phyloP scores from a whole-genome alignment of 1,140 invertebrate genomes.

The Eueides isabella region DNA sequence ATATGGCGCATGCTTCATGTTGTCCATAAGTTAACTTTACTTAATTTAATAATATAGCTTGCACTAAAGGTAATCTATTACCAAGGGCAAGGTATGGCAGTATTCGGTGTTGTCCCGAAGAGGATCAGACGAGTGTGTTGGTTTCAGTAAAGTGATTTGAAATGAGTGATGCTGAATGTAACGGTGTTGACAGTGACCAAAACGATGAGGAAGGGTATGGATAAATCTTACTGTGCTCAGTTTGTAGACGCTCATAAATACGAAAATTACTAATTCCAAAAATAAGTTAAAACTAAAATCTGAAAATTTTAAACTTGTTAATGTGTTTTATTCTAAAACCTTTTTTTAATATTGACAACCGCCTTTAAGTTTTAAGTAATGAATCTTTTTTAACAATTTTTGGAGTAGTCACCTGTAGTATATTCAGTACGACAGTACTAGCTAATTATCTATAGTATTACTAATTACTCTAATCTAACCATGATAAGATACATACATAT shows the following conservation, averaged over 20 bases:
- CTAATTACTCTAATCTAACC: not conserved
- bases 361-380: not conserved
- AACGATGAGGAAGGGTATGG: slow-evolving; percentile 68
- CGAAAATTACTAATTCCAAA: not conserved
- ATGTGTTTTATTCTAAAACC: no score
- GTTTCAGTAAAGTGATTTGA: slow-evolving; percentile 40
- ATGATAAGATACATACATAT: slow-evolving; percentile 16
- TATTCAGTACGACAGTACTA: not conserved
- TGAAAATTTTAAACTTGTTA: no score
- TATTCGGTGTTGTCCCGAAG: slow-evolving; percentile 55
- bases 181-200: slow-evolving; percentile 61
- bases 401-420: not conserved
- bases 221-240: slow-evolving; percentile 10
- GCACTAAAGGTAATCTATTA: slow-evolving; percentile 76
- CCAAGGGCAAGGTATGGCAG: slow-evolving; percentile 74
- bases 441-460: slow-evolving; percentile 11
- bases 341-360: not conserved
- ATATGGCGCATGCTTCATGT: slow-evolving; percentile 75
- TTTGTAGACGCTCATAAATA: not conserved
- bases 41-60: slow-evolving; percentile 83
- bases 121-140: slow-evolving; percentile 52
- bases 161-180: slow-evolving; percentile 72
- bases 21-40: slow-evolving; percentile 73
- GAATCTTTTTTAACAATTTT: not conserved
- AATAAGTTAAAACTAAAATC: not conserved